These are phyloP conservation scores for Dufourea novaeangliae DNA, from an alignment of 1,140 invertebrate genomes.

Conservation along the genomic window DNA sequence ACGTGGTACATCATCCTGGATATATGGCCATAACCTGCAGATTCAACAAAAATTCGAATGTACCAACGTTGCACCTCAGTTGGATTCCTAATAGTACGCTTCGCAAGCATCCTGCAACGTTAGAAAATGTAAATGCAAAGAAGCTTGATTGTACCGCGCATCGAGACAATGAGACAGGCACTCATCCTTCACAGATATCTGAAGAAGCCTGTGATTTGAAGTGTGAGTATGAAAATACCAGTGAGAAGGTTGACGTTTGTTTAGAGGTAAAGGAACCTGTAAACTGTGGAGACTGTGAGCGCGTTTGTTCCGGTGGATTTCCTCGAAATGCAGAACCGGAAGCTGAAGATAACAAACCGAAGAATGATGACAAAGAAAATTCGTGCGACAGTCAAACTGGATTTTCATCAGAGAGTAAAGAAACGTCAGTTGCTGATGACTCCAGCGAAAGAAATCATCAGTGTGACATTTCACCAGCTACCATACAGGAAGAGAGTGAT, in stretches of 20 bases:
- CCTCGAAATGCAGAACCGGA: neutral
- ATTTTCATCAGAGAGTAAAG: neutral
- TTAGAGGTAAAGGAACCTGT: constrained; percentile 78
- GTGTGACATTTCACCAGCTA: constrained; percentile 41
- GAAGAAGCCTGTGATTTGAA: constrained; percentile 47
- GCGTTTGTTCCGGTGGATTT: constrained; percentile 77
- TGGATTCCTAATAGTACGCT: constrained; percentile 97
- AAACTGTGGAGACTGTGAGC: constrained; percentile 77
- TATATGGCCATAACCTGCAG: constrained; percentile 94
- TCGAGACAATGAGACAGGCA: constrained; percentile 26
- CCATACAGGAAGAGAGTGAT: constrained; percentile 48
- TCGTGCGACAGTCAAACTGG: constrained; percentile 4
- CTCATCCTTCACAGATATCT: constrained; percentile 46
- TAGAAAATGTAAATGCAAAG: constrained; percentile 83
- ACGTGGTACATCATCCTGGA: constrained; percentile 94
- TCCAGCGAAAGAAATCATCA: constrained; percentile 25
- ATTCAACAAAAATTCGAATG: constrained; percentile 87
- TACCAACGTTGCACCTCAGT: constrained; percentile 92
- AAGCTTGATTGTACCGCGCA: constrained; percentile 12
- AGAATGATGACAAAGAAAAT: neutral
- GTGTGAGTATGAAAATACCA: constrained; percentile 39
- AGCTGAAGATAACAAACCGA: neutral
- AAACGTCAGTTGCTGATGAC: neutral
- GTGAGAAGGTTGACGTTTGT: constrained; percentile 75
- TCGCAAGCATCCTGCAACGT: constrained; percentile 91